Evolutionary conservation across 1,140 invertebrate species (phyloP).

Genomic region (Ruditapes philippinarum): DNA sequence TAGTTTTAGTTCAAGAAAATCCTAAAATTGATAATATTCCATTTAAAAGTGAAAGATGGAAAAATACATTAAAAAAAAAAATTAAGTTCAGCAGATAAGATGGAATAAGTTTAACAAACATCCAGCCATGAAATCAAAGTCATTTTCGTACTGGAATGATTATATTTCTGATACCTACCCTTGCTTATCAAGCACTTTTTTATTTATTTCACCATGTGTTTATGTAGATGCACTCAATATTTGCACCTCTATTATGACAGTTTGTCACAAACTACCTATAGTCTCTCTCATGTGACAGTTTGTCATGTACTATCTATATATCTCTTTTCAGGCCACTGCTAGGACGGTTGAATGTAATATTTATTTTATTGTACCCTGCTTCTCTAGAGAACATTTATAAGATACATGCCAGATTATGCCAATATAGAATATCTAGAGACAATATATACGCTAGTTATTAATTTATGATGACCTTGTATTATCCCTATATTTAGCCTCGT

Average conservation of each 20-base stretch:
- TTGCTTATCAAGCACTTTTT: not conserved
- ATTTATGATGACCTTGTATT: too few species aligned
- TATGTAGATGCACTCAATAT: not conserved
- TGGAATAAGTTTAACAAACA: too few species aligned
- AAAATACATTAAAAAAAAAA: too few species aligned
- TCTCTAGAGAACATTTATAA: slow-evolving; percentile 2
- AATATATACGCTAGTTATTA: not conserved
- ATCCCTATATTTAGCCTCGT: too few species aligned
- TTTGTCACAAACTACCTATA: not conserved
- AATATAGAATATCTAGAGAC: too few species aligned
- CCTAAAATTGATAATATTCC: too few species aligned
- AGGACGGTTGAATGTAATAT: slow-evolving; percentile 2
- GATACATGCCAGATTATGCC: slow-evolving; percentile 3
- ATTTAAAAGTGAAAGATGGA: too few species aligned
- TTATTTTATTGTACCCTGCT: slow-evolving; percentile 4
- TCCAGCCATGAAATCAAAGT: too few species aligned
- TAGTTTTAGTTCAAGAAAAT: too few species aligned
- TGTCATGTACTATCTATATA: not conserved
- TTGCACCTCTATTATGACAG: not conserved
- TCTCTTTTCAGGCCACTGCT: slow-evolving; percentile 26
- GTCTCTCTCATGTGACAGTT: not conserved
- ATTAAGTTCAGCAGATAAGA: too few species aligned
- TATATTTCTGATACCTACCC: not conserved
- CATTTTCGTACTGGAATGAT: not conserved
- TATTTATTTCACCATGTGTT: slow-evolving; percentile 5